Evolutionary conservation across 2,797 vertebrate species (phyloP).

Genomic region (Halcyon chelicuti): DNA sequence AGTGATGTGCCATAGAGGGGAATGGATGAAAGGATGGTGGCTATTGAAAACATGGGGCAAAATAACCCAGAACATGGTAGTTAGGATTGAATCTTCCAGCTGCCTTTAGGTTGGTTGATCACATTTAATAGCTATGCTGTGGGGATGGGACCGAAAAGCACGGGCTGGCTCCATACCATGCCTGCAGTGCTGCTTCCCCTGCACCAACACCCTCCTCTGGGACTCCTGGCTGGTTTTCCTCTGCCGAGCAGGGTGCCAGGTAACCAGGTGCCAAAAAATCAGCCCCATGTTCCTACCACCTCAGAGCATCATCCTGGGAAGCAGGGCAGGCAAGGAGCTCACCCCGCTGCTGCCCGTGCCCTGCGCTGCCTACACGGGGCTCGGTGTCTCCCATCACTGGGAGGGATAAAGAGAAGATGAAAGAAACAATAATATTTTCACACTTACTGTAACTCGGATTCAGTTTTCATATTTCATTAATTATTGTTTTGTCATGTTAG

Average conservation of each 20-base stretch:
- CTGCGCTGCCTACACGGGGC: neutral
- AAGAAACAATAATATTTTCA: constrained; percentile 63
- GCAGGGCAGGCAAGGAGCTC: neutral
- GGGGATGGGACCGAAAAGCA: neutral
- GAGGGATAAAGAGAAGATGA: neutral
- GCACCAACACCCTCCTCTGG: neutral
- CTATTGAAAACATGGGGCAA: neutral
- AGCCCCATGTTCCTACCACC: neutral
- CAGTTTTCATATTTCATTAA: constrained; percentile 57
- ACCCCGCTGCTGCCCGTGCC: neutral
- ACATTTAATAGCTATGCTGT: fast-evolving
- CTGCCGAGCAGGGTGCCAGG: neutral
- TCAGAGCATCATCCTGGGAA: neutral
- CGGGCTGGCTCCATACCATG: fast-evolving
- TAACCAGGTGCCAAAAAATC: neutral
- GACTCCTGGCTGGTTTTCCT: neutral
- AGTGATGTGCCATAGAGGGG: fast-evolving
- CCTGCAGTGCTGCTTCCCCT: neutral
- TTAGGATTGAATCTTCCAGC: neutral
- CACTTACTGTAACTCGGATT: constrained; percentile 32
- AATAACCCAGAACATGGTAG: neutral
- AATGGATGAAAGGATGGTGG: neutral
- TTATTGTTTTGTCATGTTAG: constrained; percentile 52
- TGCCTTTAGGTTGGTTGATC: neutral
- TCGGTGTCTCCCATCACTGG: neutral